Base-by-base conservation (phyloP, 2,797 vertebrate genomes). In the Helostoma temminkii region DNA sequence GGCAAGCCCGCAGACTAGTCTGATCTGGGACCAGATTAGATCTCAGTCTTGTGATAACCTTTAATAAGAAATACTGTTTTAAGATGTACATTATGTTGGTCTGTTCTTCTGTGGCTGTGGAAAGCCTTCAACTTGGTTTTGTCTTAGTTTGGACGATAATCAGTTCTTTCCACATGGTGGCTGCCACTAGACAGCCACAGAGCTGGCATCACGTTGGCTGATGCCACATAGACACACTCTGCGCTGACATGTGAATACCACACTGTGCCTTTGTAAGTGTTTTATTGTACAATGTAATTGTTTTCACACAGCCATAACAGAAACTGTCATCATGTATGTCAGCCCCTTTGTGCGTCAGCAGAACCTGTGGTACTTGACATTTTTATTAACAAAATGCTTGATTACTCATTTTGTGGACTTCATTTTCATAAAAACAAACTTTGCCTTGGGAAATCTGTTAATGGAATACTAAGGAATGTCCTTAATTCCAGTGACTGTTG, bases 1-100 rank as follows among this genome's bases (percentile, higher is more conserved):
- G 32, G 76, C 70, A 64, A 71, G 71, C 74, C 78, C 16, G 53
- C 83, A 68, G 77, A 77, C 50, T 62, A 70, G 57, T 53, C 82
- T 80, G 89, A 89, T 87, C 55, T 75, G 68, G 47, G 66, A 75
- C 69, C 68, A 83, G 87, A 91, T 91, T 82, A 88, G 81, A 88
- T 86, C 76, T 81, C 70, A 71, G 49, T 60, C 16, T 72, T 2
- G 25, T 53, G 84, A 88, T 89, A 81, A 82, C 28, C 52, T 39
- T 58, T 61, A 69, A 81, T 80, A 77, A 82, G 42, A 85, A 86
- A 79, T 58, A 81, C 14, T 39, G 65, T 68, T 80, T 74, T 45
- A 60, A 55, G 61, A 68, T 18, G 42, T 45, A 37, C 53, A 22
- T 43, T 67, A 8, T 50, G 14, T 73, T 25, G 32, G 18, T 48